Evolutionary conservation across 2,888 invertebrate species (phyloP).

Genomic region (Macrosoma leucophasiata): DNA sequence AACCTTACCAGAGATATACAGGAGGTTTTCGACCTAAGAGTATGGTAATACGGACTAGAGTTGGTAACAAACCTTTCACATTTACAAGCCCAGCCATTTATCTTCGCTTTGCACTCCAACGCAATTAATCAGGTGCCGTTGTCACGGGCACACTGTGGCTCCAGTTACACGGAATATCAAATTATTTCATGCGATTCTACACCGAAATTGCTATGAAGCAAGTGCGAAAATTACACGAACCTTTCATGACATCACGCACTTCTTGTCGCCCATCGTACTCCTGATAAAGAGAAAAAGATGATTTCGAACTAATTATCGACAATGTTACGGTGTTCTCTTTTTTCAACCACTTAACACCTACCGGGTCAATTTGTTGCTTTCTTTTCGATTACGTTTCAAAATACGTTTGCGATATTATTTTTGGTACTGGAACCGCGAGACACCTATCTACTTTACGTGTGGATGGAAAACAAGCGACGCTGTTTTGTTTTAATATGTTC

Average conservation of each 20-base stretch:
- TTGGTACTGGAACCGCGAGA: slow-evolving; percentile 19
- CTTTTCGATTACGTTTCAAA: slow-evolving; percentile 32
- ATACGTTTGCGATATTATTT: slow-evolving; percentile 25
- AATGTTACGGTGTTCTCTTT: slow-evolving; percentile 46
- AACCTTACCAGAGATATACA: slow-evolving; percentile 35
- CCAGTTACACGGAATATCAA: slow-evolving; percentile 29
- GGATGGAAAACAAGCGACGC: too few species aligned
- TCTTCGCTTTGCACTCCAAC: slow-evolving; percentile 59
- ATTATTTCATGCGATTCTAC: slow-evolving; percentile 26
- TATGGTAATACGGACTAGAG: slow-evolving; percentile 14
- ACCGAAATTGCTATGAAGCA: slow-evolving; percentile 22
- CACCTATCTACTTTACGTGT: too few species aligned
- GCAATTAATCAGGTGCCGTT: slow-evolving; percentile 70
- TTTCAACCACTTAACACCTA: slow-evolving; percentile 65
- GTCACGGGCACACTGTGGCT: slow-evolving; percentile 47
- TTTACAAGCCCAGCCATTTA: slow-evolving; percentile 46
- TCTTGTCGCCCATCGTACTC: slow-evolving; percentile 34
- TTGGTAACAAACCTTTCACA: slow-evolving; percentile 16
- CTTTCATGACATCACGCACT: slow-evolving; percentile 25
- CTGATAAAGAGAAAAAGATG: slow-evolving; percentile 67
- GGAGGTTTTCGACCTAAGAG: slow-evolving; percentile 19
- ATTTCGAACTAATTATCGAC: slow-evolving; percentile 68
- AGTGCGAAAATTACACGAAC: slow-evolving; percentile 23
- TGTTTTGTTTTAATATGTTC: too few species aligned
- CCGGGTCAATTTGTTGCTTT: slow-evolving; percentile 52